Evolutionary conservation across 2,888 invertebrate genomes (phyloP).

Genomic region (Caenorhabditis sp.): DNA sequence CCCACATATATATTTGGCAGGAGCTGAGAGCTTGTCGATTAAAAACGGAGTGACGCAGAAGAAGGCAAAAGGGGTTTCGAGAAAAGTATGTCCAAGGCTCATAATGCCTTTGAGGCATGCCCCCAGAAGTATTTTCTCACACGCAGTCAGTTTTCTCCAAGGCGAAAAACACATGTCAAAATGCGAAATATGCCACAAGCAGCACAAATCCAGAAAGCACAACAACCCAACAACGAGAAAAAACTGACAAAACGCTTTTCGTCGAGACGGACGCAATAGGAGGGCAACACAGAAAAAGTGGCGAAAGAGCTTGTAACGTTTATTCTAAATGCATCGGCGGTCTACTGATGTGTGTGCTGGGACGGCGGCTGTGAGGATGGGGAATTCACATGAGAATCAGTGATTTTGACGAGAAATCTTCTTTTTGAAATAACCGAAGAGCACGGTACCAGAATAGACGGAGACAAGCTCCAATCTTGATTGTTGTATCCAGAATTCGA

Average conservation of each 20-base stretch:
- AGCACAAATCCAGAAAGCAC: conserved; percentile 12
- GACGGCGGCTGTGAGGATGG: not conserved
- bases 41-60: conserved; percentile 18
- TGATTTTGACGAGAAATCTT: conserved; percentile 52
- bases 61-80: conserved; percentile 2
- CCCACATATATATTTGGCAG: conserved; percentile 33
- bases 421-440: conserved; percentile 10
- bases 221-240: conserved; percentile 19
- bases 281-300: conserved; percentile 54
- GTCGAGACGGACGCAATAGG: conserved; percentile 32
- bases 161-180: conserved; percentile 39
- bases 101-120: conserved; percentile 48
- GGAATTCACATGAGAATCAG: conserved; percentile 57
- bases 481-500: not conserved
- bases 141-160: conserved; percentile 37
- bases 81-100: conserved; percentile 21
- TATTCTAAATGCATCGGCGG: conserved; percentile 14
- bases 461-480: no score
- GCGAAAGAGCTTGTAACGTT: conserved; percentile 63
- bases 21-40: conserved; percentile 50
- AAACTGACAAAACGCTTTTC: conserved; percentile 57
- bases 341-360: conserved; percentile 8
- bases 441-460: not conserved
- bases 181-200: conserved; percentile 31
- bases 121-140: conserved; percentile 49